phyloP scores from a whole-genome alignment of 1,140 invertebrate species.

The Danaus plexippus region DNA sequence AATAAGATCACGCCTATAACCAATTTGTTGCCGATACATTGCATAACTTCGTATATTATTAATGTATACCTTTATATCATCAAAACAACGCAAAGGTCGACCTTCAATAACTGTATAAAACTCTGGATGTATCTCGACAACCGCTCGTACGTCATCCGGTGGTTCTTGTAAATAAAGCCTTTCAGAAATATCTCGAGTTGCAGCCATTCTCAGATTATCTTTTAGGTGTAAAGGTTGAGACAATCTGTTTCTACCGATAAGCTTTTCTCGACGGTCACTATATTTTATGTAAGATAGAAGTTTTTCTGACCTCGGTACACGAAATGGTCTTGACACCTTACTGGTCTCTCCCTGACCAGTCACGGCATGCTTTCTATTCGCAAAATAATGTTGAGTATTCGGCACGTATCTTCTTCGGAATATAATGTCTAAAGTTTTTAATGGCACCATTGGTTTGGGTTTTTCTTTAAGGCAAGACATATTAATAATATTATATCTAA shows the following conservation, averaged over 20 bases:
- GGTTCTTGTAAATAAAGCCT: constrained; percentile 58
- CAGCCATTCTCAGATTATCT: constrained; percentile 53
- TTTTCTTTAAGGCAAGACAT: constrained; percentile 55
- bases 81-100: constrained; percentile 70
- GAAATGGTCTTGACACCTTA: constrained; percentile 37
- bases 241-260: constrained; percentile 33
- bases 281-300: constrained; percentile 64
- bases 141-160: constrained; percentile 59
- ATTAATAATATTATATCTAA: constrained; percentile 14
- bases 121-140: constrained; percentile 75
- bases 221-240: constrained; percentile 49
- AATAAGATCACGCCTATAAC: constrained; percentile 74
- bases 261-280: constrained; percentile 54
- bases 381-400: constrained; percentile 60
- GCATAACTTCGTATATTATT: constrained; percentile 72
- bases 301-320: constrained; percentile 52
- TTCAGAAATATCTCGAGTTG: constrained; percentile 56
- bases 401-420: constrained; percentile 55
- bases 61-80: constrained; percentile 73
- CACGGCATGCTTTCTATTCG: constrained; percentile 52
- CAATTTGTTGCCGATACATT: constrained; percentile 72
- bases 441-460: constrained; percentile 54
- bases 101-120: constrained; percentile 76
- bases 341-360: constrained; percentile 17
- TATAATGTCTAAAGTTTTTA: constrained; percentile 60